Conservation (phyloP, 2,113 vertebrate genomes). For the human region DNA sequence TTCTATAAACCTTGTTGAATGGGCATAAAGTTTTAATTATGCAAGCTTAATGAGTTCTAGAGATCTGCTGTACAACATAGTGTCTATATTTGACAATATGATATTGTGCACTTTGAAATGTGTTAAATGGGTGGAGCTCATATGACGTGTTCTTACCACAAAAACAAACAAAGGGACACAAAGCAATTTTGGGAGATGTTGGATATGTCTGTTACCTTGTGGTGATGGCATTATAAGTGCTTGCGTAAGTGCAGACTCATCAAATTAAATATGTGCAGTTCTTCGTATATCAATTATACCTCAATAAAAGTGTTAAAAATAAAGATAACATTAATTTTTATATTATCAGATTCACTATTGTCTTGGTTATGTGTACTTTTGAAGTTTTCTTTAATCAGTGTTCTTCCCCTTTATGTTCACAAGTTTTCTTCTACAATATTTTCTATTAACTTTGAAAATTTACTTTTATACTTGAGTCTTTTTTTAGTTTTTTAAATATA, state of each 20-base stretch:
- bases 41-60: not conserved
- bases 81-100: not conserved
- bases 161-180: not conserved
- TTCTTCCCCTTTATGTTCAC: not conserved
- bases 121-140: not conserved
- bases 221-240: accelerated
- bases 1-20: not conserved
- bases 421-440: not conserved
- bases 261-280: not conserved
- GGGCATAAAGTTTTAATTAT: not conserved
- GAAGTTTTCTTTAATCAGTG: not conserved
- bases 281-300: not conserved
- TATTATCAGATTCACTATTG: not conserved
- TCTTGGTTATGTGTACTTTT: not conserved
- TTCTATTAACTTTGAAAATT: not conserved
- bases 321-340: not conserved
- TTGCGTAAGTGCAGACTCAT: not conserved
- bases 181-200: not conserved
- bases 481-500: too few species aligned
- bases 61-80: not conserved
- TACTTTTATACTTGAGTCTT: not conserved
- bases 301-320: not conserved
- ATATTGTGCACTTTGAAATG: too few species aligned
- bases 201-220: not conserved
- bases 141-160: not conserved